phyloP scores from a whole-genome alignment of 2,797 vertebrate species.

The Macrochelys suwanniensis region DNA sequence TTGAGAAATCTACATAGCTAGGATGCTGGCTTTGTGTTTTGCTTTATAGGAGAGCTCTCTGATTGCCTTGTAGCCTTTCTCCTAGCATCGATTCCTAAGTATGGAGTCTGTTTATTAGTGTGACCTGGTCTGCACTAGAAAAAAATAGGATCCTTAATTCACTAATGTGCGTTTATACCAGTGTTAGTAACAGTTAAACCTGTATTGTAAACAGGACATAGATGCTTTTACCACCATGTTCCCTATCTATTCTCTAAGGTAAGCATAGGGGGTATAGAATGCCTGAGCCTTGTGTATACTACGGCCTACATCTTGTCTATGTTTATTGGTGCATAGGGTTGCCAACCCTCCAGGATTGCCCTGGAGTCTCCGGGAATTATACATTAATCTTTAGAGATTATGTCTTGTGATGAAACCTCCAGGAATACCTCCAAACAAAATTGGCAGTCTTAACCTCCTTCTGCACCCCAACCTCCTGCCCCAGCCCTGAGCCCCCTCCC shows the following conservation, averaged over 20 bases:
- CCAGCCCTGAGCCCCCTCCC: too few relatives aligned
- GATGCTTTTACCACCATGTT: background rate
- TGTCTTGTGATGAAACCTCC: too few relatives aligned
- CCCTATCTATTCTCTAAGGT: too few relatives aligned
- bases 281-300: background rate
- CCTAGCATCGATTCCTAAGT: background rate
- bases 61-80: background rate
- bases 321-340: background rate
- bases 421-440: too few relatives aligned
- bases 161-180: background rate
- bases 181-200: background rate
- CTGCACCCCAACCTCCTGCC: too few relatives aligned
- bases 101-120: background rate
- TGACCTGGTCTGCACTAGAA: background rate
- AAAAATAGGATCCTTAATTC: background rate
- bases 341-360: too few relatives aligned
- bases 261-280: background rate
- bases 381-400: too few relatives aligned
- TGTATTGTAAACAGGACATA: background rate
- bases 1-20: background rate
- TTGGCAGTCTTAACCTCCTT: too few relatives aligned
- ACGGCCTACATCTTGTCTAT: background rate
- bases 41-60: background rate
- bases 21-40: background rate
- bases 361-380: too few relatives aligned